Base-by-base conservation (phyloP, 2,888 invertebrate species). In the Cryptocephalus primarius region DNA sequence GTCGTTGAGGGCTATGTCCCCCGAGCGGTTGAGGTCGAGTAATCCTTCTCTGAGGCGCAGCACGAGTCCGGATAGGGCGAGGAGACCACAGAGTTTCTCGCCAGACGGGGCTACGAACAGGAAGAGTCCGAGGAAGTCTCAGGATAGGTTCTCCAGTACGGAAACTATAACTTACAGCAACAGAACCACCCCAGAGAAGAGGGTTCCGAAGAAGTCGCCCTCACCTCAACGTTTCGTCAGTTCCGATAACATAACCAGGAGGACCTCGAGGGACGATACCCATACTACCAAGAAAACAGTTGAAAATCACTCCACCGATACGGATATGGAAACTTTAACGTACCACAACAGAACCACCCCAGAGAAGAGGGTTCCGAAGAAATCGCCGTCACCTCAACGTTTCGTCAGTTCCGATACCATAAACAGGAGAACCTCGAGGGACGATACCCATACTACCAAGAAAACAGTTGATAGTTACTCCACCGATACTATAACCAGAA, bases 1-100 rank as follows among this genome's bases (percentile, higher is more conserved):
- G 47, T 82, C 85, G 6, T 69, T 87, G 41, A 75, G 87, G 32
- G 75, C 82, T 49, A 77, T 80, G 34, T 81, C 80, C 44, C 80
- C 81, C 1, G 72, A 77, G 40, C 68, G 75, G 47, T 77, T 71
- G 53, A 72, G 71, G 49, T 75, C 74, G 0, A 78, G 77, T 52
- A 73, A 72, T 12, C 72, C 73, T 10, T 77, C 78, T 0, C 56
- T 77, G 33, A 67, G 77, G 55, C 76, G 77, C 49, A 77, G 76
- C 53, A 70, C 72, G 2, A 65, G 68, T 53, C 66, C 67, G 14
- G 65, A 70, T 34, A 68, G 67, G 48, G 52, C 54, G 39, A 52
- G 58, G 33, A n/a, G n/a, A n/a, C 55, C 63, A 22, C 53, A 58
- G 1, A 60, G 62, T 45, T 45, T 44, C 10, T 60, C 62, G 32